A percentile compares a stretch with the other conserved stretches of the same genome.
phyloP scores from a whole-genome alignment of 2,888 invertebrate genomes.

The Brachycybe producta region DNA sequence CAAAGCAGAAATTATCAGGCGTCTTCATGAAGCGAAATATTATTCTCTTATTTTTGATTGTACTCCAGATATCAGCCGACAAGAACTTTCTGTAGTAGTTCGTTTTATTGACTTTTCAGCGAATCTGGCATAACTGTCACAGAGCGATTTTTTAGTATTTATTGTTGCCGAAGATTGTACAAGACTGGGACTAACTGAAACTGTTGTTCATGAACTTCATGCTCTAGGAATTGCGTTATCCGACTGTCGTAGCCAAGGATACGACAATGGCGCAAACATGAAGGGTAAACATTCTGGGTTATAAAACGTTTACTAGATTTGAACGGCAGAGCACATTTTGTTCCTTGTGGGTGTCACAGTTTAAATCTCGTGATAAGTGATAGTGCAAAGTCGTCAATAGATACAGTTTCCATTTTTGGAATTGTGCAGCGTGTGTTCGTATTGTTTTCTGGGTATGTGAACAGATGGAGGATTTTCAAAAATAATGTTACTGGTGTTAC shows the following conservation, averaged over 20 bases:
- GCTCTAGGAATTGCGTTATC: background rate
- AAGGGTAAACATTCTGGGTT: conserved; percentile 7
- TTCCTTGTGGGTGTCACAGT: conserved; percentile 12
- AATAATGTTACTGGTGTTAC: background rate
- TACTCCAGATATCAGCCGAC: conserved; percentile 5
- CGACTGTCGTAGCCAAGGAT: conserved; percentile 8
- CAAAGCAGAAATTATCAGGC: background rate
- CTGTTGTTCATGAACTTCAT: background rate
- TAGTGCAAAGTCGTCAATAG: conserved; percentile 2
- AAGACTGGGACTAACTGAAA: background rate
- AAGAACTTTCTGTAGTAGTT: background rate
- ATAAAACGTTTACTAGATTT: background rate
- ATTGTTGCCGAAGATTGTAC: background rate
- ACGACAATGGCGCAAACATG: conserved; percentile 17
- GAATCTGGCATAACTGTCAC: background rate
- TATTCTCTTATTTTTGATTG: conserved; percentile 4
- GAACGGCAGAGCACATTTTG: conserved; percentile 10
- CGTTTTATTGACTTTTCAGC: background rate
- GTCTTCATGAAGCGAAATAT: background rate
- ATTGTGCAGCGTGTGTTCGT: background rate
- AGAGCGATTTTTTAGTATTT: background rate
- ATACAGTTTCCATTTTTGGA: conserved; percentile 9
- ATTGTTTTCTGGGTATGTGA: background rate
- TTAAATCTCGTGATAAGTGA: conserved; percentile 6
- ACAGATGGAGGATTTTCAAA: background rate